Base-by-base conservation (phyloP, 2,113 vertebrate genomes). In the Tupaia tana region DNA sequence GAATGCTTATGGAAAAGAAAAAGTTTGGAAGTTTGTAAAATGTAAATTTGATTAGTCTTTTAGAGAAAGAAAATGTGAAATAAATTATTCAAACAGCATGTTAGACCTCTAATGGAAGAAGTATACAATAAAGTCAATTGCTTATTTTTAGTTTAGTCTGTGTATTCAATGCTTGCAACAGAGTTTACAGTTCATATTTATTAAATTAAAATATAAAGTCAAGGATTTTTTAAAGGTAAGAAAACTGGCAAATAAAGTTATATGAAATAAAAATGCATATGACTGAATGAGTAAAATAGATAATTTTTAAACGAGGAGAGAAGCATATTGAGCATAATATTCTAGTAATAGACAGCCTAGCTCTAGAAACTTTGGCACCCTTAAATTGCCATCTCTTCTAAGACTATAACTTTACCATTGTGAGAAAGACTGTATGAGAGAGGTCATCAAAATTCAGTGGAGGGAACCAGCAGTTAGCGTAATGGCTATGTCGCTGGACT, bases 51-150 rank as follows among this genome's bases (percentile, higher is more conserved):
- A n/a, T 86, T 25, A 59, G 2, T 71, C 14, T 89, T 94, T 94
- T 61, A 74, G 19, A 74, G 19, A 96, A 86, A 90, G 58, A 7
- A 74, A 73, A 74, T 73, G 15, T 78, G 64, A 93, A 64, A 88
- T 67, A 67, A 94, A 80, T 86, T 15, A 78, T 8, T 74, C n/a
- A 59, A 77, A 31, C 2, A n/a, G 54, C 31, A 19, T n/a, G 61
- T 88, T 56, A 88, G 29, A 84, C 11, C 4, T 43, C 27, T 43
- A 25, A 70, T 52, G 6, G 13, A 63, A 86, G 52, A 69, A 75
- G 91, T 74, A 58, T 6, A 1, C 13, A 15, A 6, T 43, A 87
- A 87, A 86, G 16, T 1, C 29, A 52, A 18, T 7, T 27, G 3
- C 75, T 91, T 54, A 16, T 14, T 34, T 73, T 86, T 79, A n/a